phyloP scores from a whole-genome alignment of 2,113 vertebrate species.

The Ophiodon elongatus region DNA sequence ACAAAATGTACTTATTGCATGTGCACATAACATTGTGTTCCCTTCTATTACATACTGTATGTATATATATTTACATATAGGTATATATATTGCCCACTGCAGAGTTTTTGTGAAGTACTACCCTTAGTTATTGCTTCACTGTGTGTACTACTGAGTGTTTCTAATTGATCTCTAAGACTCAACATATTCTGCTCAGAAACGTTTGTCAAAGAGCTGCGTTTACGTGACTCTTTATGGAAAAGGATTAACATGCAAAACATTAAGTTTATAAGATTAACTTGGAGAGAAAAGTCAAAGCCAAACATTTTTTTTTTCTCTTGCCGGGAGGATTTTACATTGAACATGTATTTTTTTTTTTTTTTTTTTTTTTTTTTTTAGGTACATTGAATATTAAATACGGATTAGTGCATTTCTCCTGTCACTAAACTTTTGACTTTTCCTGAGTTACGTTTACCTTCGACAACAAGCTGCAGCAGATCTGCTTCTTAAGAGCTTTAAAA shows the following conservation, averaged over 20 bases:
- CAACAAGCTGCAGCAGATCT: conserved; percentile 37
- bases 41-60: not conserved
- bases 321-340: conserved; percentile 45
- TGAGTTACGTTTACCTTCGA: conserved; percentile 33
- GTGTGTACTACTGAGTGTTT: not conserved
- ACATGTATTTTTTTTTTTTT: conserved; percentile 15
- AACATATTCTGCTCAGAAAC: conserved; percentile 34
- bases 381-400: conserved; percentile 52
- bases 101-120: not conserved
- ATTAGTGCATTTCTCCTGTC: conserved; percentile 30
- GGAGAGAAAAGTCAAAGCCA: conserved; percentile 61
- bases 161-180: conserved; percentile 17
- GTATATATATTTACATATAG: not conserved
- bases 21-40: not conserved
- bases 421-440: conserved; percentile 16
- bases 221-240: conserved; percentile 45
- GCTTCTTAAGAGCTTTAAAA: conserved; percentile 11
- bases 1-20: not conserved
- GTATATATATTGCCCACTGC: not conserved
- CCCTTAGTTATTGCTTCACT: too few species aligned
- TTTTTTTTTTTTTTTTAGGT: conserved; percentile 23
- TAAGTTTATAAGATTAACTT: conserved; percentile 63
- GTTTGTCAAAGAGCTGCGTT: conserved; percentile 36
- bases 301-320: conserved; percentile 46
- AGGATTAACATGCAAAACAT: conserved; percentile 61